Evolutionary conservation across 1,140 invertebrate genomes (phyloP), one percentile per base, ranked within the genome.

Genomic region (Venustaconcha ellipsiformis): DNA sequence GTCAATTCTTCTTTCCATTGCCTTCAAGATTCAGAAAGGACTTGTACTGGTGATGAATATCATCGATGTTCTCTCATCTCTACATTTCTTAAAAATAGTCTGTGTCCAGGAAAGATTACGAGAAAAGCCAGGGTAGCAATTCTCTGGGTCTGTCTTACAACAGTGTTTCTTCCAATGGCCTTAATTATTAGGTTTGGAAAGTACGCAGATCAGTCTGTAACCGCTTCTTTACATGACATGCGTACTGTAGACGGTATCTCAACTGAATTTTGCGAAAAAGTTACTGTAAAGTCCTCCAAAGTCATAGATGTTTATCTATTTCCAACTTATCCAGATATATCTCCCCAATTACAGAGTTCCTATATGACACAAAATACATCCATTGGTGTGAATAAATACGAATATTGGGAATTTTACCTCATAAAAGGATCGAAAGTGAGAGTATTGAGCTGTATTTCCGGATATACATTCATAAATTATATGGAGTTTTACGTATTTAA

Each of bases 361-460:
- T 5, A n/a, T 20, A 63, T 56, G 23, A 72, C 30, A 6, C 37
- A 72, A 48, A 48, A 30, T 0, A 62, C 70, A 20, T n/a, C 20
- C 3, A 23, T 64, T 56, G 23, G 15, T 18, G 60, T 18, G 37
- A 37, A 71, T 37, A 72, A n/a, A 18, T 72, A 72, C n/a, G 70
- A 72, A 55, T 72, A 63, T 60, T 72, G 60, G 70, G 60, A 37
- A 14, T 72, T 72, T n/a, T 72, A 72, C 56, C 70, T 72, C 12
- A 59, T 72, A 5, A 48, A 59, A 37, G 30, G 60, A 12, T 72
- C 70, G 14, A 64, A 18, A 5, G 48, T 72, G 20, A 23, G 64
- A 63, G 12, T 72, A 64, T 6, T n/a, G 11, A 64, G 59, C 57
- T 72, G 70, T 63, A 26, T 37, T 8, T 37, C 37, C 14, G 30